A percentile compares a stretch with the other conserved stretches of the same genome.
phyloP scores from a whole-genome alignment of 2,888 invertebrate genomes.

The Chesias legatella region DNA sequence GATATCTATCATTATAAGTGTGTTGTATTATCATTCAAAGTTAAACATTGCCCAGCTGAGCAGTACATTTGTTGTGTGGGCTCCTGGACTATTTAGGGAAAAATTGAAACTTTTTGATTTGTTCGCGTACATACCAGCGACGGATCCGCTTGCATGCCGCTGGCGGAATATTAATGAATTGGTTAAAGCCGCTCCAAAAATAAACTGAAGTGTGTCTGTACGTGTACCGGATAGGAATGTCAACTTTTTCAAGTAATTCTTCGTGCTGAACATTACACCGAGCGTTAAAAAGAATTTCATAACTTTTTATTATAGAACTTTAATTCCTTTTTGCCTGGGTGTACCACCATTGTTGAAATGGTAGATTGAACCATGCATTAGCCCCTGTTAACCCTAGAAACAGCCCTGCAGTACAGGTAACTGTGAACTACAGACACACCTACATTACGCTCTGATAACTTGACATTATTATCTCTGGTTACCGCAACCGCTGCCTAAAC shows the following conservation, averaged over 20 bases:
- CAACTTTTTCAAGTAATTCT: too few species aligned
- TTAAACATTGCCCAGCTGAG: background rate
- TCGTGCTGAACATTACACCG: too few species aligned
- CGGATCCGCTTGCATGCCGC: slow-evolving; percentile 18
- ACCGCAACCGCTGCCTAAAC: slow-evolving; percentile 4
- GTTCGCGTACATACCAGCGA: slow-evolving; percentile 19
- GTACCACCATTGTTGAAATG: too few species aligned
- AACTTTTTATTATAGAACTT: too few species aligned
- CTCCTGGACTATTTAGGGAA: slow-evolving; percentile 17
- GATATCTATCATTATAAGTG: too few species aligned
- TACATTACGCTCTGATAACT: slow-evolving; percentile 6
- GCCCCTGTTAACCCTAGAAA: too few species aligned
- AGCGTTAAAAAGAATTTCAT: too few species aligned
- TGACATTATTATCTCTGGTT: slow-evolving; percentile 14
- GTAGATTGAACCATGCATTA: too few species aligned
- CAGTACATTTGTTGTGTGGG: background rate
- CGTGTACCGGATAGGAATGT: slow-evolving; percentile 11
- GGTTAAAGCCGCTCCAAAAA: slow-evolving; percentile 36
- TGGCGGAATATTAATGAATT: slow-evolving; percentile 53
- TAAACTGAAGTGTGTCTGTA: slow-evolving; percentile 27
- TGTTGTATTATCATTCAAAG: too few species aligned
- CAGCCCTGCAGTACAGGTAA: background rate
- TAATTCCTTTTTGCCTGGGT: too few species aligned
- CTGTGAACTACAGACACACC: background rate
- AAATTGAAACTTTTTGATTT: slow-evolving; percentile 40